Conservation (phyloP, 2,113 vertebrate species). For the Scopus umbretta region DNA sequence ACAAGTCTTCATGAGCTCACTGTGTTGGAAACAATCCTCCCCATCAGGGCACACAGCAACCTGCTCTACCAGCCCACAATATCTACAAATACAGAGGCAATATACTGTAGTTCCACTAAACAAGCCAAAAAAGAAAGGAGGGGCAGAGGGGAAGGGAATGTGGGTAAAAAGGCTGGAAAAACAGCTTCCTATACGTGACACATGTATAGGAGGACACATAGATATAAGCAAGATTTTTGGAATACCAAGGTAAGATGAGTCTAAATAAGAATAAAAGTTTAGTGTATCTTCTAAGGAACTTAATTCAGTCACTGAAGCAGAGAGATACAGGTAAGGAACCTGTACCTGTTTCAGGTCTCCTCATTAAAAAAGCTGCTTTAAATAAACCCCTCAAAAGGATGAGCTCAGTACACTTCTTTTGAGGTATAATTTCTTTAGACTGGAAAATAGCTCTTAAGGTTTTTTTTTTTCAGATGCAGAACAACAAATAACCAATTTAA, state of each 20-base stretch:
- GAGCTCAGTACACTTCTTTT: not conserved
- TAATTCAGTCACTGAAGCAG: not conserved
- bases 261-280: not conserved
- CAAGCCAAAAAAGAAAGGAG: not conserved
- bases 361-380: not conserved
- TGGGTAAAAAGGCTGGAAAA: not conserved
- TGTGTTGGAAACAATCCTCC: not conserved
- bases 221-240: not conserved
- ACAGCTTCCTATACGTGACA: not conserved
- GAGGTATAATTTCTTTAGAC: not conserved
- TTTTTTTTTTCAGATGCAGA: not conserved
- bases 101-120: not conserved
- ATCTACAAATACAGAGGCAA: not conserved
- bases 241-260: not conserved
- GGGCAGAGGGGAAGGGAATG: not conserved
- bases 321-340: not conserved
- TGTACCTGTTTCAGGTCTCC: not conserved
- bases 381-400: not conserved
- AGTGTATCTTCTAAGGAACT: not conserved
- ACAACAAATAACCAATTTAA: not conserved
- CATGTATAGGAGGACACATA: not conserved
- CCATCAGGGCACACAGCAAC: not conserved
- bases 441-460: not conserved
- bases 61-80: not conserved
- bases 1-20: not conserved